phyloP scores from a whole-genome alignment of 1,140 invertebrate genomes.

The Pogonomyrmex barbatus region DNA sequence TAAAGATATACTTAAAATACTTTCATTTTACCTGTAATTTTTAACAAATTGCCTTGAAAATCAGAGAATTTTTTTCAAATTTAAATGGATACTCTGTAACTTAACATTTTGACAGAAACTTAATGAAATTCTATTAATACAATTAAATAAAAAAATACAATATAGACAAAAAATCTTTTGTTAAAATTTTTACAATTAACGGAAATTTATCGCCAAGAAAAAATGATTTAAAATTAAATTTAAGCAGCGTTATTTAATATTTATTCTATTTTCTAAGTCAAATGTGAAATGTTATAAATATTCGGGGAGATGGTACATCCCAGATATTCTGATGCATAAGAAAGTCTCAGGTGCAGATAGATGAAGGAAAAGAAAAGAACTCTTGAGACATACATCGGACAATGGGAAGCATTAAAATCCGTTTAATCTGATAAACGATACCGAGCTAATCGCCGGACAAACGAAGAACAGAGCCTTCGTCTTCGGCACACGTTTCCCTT shows the following conservation, averaged over 20 bases:
- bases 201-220: not conserved
- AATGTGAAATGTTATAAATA: not conserved
- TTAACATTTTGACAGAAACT: not conserved
- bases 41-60: no score
- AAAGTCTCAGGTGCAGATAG: not conserved
- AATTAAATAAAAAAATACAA: not conserved
- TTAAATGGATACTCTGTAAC: no score
- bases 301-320: not conserved
- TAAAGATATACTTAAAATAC: no score
- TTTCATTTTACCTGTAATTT: no score
- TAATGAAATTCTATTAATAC: not conserved
- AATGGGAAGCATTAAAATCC: not conserved
- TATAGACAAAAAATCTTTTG: not conserved
- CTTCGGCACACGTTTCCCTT: not conserved
- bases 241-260: not conserved
- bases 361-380: not conserved
- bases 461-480: slow-evolving; percentile 15
- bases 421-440: slow-evolving; percentile 32
- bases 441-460: slow-evolving; percentile 7
- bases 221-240: not conserved
- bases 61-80: no score
- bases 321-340: not conserved
- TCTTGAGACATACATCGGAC: not conserved
- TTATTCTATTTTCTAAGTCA: not conserved
- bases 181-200: not conserved